Evolutionary conservation across 64 coral and sea anemone species (phyloP).

Genomic region (Montipora cactus): DNA sequence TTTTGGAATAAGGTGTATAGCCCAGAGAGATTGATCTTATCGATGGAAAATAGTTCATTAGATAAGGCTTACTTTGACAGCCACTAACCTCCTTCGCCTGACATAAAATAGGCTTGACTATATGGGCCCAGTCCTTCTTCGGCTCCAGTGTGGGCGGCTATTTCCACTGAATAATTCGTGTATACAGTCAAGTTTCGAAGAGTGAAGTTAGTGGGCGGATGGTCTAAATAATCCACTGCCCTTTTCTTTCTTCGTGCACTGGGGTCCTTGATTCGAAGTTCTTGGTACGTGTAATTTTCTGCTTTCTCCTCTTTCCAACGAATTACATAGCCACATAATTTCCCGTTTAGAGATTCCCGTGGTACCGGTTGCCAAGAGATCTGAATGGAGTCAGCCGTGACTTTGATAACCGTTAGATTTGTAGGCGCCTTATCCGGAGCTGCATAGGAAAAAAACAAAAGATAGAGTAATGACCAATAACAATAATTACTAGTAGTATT

Average conservation of each 20-base stretch:
- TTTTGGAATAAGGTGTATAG: too few species aligned
- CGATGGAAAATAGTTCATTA: not conserved
- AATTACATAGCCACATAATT: not conserved
- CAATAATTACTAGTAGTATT: too few species aligned
- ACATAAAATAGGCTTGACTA: slow-evolving; percentile 5
- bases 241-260: not conserved
- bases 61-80: not conserved
- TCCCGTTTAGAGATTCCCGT: not conserved
- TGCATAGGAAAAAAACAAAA: not conserved
- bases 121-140: not conserved
- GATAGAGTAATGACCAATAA: not conserved
- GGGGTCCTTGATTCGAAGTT: too few species aligned
- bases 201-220: not conserved
- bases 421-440: not conserved
- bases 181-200: slow-evolving; percentile 41
- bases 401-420: not conserved
- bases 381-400: not conserved
- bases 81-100: slow-evolving; percentile 53
- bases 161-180: slow-evolving; percentile 71
- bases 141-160: slow-evolving; percentile 51
- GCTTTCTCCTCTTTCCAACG: not conserved
- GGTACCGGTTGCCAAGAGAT: not conserved
- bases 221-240: not conserved
- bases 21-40: too few species aligned
- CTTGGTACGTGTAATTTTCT: not conserved